These are phyloP conservation scores for Chelmon rostratus DNA, from an alignment of 2,797 vertebrate species.

Conservation along the genomic window DNA sequence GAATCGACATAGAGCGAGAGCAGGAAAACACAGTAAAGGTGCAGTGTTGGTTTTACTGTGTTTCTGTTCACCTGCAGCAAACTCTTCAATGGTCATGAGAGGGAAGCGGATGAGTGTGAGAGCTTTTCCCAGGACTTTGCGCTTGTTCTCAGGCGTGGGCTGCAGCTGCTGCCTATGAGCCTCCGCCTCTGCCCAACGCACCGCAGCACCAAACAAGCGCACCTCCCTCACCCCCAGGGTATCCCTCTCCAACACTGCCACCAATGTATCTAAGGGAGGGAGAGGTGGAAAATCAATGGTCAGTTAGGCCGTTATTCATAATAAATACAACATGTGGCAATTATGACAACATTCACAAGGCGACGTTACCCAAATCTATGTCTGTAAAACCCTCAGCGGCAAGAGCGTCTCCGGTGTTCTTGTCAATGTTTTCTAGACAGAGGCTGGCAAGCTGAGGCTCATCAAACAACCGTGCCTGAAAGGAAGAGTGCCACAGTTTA, in stretches of 20 bases:
- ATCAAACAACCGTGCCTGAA: slow-evolving; percentile 95
- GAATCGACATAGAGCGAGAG: neutral
- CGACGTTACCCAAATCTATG: slow-evolving; percentile 92
- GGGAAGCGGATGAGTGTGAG: slow-evolving; percentile 98
- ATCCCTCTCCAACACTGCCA: slow-evolving; percentile 96
- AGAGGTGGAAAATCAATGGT: neutral
- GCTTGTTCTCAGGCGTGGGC: slow-evolving; percentile 91
- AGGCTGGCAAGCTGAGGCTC: slow-evolving; percentile 98
- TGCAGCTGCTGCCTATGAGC: slow-evolving; percentile 96
- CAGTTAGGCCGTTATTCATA: neutral
- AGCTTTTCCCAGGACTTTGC: slow-evolving; percentile 94
- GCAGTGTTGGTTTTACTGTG: neutral
- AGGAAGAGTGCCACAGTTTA: slow-evolving; percentile 24
- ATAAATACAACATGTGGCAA: neutral
- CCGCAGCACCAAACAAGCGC: slow-evolving; percentile 92
- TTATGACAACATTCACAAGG: neutral
- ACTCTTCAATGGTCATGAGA: slow-evolving; percentile 99
- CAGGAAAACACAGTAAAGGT: neutral
- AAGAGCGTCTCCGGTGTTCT: slow-evolving; percentile 96
- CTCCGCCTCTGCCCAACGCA: slow-evolving; percentile 97
- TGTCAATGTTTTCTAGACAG: slow-evolving; percentile 98
- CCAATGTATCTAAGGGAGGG: slow-evolving; percentile 84
- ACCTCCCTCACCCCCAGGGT: slow-evolving; percentile 96
- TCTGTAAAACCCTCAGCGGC: slow-evolving; percentile 98
- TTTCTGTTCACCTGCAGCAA: slow-evolving; percentile 92